Conservation (phyloP, 1,140 invertebrate species). For the Palaemon carinicauda region DNA sequence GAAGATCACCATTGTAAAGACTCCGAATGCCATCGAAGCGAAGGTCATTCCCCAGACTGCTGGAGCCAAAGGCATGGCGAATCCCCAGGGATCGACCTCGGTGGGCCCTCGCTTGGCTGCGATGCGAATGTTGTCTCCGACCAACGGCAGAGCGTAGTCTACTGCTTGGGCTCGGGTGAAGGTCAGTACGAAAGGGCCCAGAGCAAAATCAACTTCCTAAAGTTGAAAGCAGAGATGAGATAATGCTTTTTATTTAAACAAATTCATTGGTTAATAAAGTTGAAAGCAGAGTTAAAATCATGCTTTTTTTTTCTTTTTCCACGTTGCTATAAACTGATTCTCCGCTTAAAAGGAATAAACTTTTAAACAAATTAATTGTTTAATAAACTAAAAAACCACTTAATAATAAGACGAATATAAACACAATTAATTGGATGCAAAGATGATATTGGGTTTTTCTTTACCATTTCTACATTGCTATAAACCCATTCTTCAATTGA, state of each 20-base stretch:
- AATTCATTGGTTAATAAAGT: too few species aligned
- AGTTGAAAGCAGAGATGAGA: neutral
- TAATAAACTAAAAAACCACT: too few species aligned
- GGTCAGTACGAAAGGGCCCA: neutral
- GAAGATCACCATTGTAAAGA: neutral
- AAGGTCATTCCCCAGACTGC: neutral
- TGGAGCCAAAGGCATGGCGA: neutral
- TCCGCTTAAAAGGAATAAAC: too few species aligned
- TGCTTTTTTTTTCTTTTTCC: neutral
- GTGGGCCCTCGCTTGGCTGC: neutral
- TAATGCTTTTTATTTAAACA: too few species aligned
- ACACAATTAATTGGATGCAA: too few species aligned
- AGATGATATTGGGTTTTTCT: too few species aligned
- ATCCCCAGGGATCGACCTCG: constrained; percentile 24
- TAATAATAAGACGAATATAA: too few species aligned
- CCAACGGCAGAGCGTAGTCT: neutral
- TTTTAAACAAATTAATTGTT: neutral
- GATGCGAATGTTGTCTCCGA: neutral
- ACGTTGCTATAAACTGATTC: too few species aligned
- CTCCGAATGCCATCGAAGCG: neutral
- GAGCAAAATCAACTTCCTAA: constrained; percentile 10
- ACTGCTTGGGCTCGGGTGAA: neutral
- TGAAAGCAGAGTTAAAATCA: neutral
- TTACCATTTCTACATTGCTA: too few species aligned
- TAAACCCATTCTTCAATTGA: too few species aligned